Evolutionary conservation across 2,888 invertebrate genomes (phyloP).

Genomic region (Taenaris catops): DNA sequence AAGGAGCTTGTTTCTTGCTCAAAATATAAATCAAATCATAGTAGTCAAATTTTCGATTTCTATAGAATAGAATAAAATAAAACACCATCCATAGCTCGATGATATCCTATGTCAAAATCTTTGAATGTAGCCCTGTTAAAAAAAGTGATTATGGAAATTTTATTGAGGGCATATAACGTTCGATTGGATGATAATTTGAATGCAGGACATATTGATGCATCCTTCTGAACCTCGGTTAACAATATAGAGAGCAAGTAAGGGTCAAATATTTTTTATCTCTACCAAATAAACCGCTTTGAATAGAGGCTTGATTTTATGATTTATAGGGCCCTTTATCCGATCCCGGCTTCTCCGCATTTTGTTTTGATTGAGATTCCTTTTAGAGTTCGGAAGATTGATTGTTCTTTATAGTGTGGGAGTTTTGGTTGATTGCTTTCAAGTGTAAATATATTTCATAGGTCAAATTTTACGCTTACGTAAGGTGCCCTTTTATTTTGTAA

Average conservation of each 20-base stretch:
- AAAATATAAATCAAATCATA: too few species aligned
- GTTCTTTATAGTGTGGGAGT: slow-evolving; percentile 70
- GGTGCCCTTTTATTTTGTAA: slow-evolving; percentile 11
- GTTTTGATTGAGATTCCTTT: slow-evolving; percentile 77
- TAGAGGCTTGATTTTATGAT: slow-evolving; percentile 76
- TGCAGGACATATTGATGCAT: slow-evolving; percentile 71
- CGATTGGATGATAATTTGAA: slow-evolving; percentile 59
- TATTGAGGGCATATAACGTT: slow-evolving; percentile 69
- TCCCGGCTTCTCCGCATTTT: slow-evolving; percentile 66
- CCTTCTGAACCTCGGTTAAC: slow-evolving; percentile 48
- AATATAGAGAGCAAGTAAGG: slow-evolving; percentile 49
- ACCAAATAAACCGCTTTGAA: slow-evolving; percentile 67
- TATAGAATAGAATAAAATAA: too few species aligned
- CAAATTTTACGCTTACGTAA: slow-evolving; percentile 39
- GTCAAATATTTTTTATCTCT: slow-evolving; percentile 61
- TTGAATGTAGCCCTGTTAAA: too few species aligned
- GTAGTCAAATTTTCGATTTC: too few species aligned
- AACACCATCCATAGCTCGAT: too few species aligned
- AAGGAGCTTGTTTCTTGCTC: too few species aligned
- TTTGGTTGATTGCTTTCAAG: slow-evolving; percentile 62
- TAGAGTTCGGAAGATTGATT: slow-evolving; percentile 71
- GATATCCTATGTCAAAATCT: too few species aligned
- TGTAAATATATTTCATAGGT: slow-evolving; percentile 62
- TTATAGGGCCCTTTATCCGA: slow-evolving; percentile 72
- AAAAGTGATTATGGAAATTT: slow-evolving; percentile 62